Base-by-base conservation (phyloP, 2,888 invertebrate species). In the Willowsia nigromaculata region DNA sequence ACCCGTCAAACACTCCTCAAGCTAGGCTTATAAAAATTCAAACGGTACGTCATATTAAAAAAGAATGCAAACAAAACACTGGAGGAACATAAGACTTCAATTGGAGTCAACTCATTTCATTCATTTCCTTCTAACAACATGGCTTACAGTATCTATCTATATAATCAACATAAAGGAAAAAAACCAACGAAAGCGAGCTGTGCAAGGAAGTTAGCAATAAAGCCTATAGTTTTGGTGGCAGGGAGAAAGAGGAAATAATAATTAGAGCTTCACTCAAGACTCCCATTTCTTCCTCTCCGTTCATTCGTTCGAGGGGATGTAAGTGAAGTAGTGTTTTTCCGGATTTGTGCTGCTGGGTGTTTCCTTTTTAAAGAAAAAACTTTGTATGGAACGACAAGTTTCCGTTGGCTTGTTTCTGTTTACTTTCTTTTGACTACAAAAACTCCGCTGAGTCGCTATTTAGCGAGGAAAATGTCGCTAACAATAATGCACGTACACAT, bases 211-310 rank as follows among this genome's bases (percentile, higher is more conserved):
- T n/a, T n/a, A n/a, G n/a, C n/a, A n/a, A n/a, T n/a, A n/a, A n/a
- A n/a, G n/a, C n/a, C n/a, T 22, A 62, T 62, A 1, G 25, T 56
- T 30, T 65, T 1, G 25, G 25, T 43, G 0, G 43, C 3, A 43
- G 37, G 25, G 25, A 40, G 40, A 90, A 87, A 27, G 56, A 84
- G 89, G 89, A 89, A 89, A 87, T 87, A 89, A 89, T 90, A 90
- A 90, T 90, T 90, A 90, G 90, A 89, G 89, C 90, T 90, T 89
- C 76, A 84, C 89, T 89, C 80, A 76, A 74, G 83, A 65, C 85
- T 78, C 47, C 62, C n/a, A 84, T 88, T 88, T 71, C 33, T 65
- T 18, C 84, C 76, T 56, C 80, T 71, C 37, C 68, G 33, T 53
- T 37, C 15, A 15, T 15, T 74, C 4, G 43, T 47, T 13, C 15